phyloP scores from a whole-genome alignment of 2,113 vertebrate genomes.

The Eulemur macaco region DNA sequence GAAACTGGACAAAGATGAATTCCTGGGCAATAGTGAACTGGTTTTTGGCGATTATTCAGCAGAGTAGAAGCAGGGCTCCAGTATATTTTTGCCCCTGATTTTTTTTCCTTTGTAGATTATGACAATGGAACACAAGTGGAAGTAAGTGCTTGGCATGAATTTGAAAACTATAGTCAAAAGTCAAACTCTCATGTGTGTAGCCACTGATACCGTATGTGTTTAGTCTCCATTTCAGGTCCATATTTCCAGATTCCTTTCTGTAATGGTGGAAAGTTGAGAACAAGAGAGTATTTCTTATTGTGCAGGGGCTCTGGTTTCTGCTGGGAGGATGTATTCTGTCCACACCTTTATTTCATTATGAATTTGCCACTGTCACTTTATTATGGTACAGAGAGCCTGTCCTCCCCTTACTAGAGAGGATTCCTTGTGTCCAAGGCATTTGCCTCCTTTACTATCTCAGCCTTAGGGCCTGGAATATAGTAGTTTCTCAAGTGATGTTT shows the following conservation, averaged over 20 bases:
- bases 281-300: background rate
- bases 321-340: background rate
- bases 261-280: background rate
- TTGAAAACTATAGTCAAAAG: background rate
- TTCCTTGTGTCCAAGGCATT: background rate
- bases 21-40: background rate
- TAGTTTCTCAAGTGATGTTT: background rate
- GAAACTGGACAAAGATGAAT: background rate
- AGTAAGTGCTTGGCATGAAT: background rate
- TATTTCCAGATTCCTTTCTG: background rate
- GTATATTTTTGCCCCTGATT: background rate
- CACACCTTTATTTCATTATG: background rate
- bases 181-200: background rate
- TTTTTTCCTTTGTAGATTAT: background rate
- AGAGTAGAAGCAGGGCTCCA: background rate
- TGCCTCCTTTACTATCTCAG: background rate
- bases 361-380: fast-evolving
- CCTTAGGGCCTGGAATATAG: background rate
- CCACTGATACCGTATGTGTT: background rate
- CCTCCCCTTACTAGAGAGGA: background rate
- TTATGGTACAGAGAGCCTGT: background rate
- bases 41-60: background rate
- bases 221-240: background rate
- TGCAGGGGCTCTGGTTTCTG: background rate
- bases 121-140: background rate